Percentiles rank a stretch among this genome's conserved stretches.
These are phyloP conservation scores for Xiphophorus birchmanni DNA, from an alignment of 2,797 vertebrate species.

Conservation along the genomic window DNA sequence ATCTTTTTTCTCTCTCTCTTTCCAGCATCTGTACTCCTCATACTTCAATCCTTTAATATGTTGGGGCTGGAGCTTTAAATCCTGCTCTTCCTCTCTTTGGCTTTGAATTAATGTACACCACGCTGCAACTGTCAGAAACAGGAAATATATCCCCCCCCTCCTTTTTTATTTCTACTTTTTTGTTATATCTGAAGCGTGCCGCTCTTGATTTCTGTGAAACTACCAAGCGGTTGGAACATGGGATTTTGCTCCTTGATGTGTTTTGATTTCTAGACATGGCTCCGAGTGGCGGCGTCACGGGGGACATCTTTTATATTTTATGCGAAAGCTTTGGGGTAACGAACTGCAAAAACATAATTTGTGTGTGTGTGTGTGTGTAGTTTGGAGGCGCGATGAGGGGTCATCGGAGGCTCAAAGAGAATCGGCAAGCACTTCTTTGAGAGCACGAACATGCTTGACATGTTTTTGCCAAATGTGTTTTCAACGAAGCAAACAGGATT, in stretches of 20 bases:
- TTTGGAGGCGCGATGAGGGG: constrained; percentile 46
- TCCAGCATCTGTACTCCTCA: constrained; percentile 26
- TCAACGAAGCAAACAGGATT: constrained; percentile 17
- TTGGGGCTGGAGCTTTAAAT: constrained; percentile 40
- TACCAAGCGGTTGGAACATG: constrained; percentile 42
- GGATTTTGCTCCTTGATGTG: constrained; percentile 31
- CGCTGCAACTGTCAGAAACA: constrained; percentile 49
- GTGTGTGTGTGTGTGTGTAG: constrained; percentile 34
- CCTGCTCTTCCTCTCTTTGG: constrained; percentile 54
- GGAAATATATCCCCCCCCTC: constrained; percentile 33
- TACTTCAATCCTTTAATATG: constrained; percentile 55
- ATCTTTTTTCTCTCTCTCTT: constrained; percentile 29
- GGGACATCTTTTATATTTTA: constrained; percentile 60
- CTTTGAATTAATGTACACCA: constrained; percentile 66
- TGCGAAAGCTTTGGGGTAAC: constrained; percentile 47
- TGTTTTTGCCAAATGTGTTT: constrained; percentile 31
- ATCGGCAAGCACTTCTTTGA: constrained; percentile 37
- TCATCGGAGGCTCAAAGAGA: constrained; percentile 53
- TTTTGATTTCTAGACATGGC: constrained; percentile 62
- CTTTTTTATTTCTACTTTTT: background rate
- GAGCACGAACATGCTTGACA: constrained; percentile 28
- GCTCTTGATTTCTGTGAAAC: constrained; percentile 44
- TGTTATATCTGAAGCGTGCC: constrained; percentile 17
- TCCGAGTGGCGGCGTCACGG: constrained; percentile 47
- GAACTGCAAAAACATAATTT: constrained; percentile 51